Conservation (phyloP, 2,888 invertebrate genomes). For the Fabriciana adippe region DNA sequence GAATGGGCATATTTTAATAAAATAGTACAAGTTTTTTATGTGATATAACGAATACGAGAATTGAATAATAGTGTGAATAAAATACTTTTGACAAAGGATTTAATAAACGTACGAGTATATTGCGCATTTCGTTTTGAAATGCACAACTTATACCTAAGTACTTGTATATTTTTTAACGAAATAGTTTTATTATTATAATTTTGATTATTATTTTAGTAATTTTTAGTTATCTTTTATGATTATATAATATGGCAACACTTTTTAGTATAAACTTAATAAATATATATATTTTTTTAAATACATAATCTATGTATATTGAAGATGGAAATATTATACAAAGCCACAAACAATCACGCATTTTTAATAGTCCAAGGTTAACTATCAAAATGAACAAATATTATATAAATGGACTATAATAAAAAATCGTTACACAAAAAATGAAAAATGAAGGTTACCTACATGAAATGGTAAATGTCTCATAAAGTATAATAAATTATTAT, state of each 20-base stretch:
- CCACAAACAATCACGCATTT: neutral
- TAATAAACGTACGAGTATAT: neutral
- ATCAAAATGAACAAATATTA: constrained; percentile 7
- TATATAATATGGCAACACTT: neutral
- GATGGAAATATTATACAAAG: neutral
- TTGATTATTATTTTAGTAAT: neutral
- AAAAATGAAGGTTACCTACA: neutral
- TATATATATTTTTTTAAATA: neutral
- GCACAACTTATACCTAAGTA: constrained; percentile 7
- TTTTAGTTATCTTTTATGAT: neutral
- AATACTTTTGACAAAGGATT: neutral
- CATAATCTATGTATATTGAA: neutral
- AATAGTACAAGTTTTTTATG: constrained; percentile 58
- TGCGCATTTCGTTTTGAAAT: constrained; percentile 14
- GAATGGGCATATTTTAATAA: constrained; percentile 56
- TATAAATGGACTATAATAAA: constrained; percentile 4
- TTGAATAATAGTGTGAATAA: constrained; percentile 41
- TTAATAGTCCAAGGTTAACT: constrained; percentile 8
- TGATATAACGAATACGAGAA: constrained; percentile 33
- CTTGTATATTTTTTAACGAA: neutral
- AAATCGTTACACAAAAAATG: constrained; percentile 5
- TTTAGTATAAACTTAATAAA: neutral
- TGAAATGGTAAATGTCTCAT: too few relatives aligned
- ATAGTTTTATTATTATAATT: neutral
- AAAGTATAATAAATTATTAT: too few relatives aligned